A percentile compares a stretch with the other conserved stretches of the same genome.
Conservation (phyloP, 1,140 invertebrate genomes). For the Thereuonema tuberculata region DNA sequence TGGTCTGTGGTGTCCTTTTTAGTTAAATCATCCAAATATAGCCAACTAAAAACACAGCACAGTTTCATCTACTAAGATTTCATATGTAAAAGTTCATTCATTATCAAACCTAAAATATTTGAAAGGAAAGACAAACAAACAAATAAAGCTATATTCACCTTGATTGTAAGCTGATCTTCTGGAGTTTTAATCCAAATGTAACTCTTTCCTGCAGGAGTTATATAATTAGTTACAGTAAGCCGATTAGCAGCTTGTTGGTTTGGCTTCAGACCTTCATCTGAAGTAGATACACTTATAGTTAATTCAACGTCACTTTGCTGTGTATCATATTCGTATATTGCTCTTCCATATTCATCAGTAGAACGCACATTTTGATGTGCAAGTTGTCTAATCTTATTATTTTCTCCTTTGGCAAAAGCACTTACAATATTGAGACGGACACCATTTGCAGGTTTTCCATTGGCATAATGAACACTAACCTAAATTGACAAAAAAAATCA, state of each 20-base stretch:
- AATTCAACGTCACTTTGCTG: neutral
- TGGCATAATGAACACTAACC: too few relatives aligned
- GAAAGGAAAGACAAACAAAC: neutral
- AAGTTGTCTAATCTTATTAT: neutral
- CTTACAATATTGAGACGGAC: neutral
- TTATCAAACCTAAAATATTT: too few relatives aligned
- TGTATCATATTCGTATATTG: conserved; percentile 9
- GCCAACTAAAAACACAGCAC: too few relatives aligned
- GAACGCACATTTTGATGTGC: neutral
- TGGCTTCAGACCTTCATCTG: neutral
- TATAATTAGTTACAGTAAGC: neutral
- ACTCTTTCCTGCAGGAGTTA: neutral
- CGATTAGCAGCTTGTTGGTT: neutral
- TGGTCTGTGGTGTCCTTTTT: too few relatives aligned
- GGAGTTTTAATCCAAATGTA: neutral
- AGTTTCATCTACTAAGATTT: too few relatives aligned
- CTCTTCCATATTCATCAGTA: conserved; percentile 14
- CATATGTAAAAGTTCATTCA: too few relatives aligned
- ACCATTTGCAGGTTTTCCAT: neutral
- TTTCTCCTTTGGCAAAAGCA: neutral
- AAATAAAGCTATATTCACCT: too few relatives aligned
- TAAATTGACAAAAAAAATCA: too few relatives aligned
- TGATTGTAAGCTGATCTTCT: neutral
- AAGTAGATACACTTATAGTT: neutral
- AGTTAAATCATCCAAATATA: too few relatives aligned